Evolutionary conservation across 2,797 vertebrate genomes (phyloP), one percentile per base, ranked within the genome.

Genomic region (Cottoperca gobio): DNA sequence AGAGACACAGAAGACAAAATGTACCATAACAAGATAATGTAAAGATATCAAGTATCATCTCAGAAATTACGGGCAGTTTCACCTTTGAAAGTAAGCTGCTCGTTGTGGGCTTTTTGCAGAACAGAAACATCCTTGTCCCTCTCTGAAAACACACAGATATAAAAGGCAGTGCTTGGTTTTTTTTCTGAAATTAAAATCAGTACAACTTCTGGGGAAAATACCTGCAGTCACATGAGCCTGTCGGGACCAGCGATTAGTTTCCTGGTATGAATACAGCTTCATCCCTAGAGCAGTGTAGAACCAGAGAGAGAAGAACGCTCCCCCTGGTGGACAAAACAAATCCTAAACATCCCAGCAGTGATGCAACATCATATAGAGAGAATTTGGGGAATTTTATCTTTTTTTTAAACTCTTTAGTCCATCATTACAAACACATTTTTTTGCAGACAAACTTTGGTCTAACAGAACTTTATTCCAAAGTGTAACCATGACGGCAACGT

Each of bases 241-340:
- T 42, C 85, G 59, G 66, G 88, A 83, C 86, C 89, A 87, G 14
- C 10, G 17, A 48, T 88, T 91, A 23, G 84, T 79, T 55, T 86
- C 81, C 33, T 48, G 86, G 64, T 73, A 90, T 6, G 65, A 92
- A 50, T 92, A 80, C 7, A 90, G 76, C 43, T 89, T 91, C 71
- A 93, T 85, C 28, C 77, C 74, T 24, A 78, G 61, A 49, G 72
- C 67, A 17, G 75, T 72, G 66, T 68, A 76, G 48, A 79, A 76
- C 78, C 77, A 85, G 40, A 89, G 64, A 46, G 62, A 83, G 59
- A 94, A 16, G 46, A 90, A 66, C n/a, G 81, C 78, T 17, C 90
- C 91, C 62, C 83, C 90, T 93, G 49, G 63, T 78, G 79, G 90
- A 72, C 57, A 31, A 16, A 28, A n/a, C 23, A 70, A 7, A n/a